These are phyloP conservation scores for Megalops atlanticus DNA, from an alignment of 2,113 vertebrate genomes.

Conservation along the genomic window DNA sequence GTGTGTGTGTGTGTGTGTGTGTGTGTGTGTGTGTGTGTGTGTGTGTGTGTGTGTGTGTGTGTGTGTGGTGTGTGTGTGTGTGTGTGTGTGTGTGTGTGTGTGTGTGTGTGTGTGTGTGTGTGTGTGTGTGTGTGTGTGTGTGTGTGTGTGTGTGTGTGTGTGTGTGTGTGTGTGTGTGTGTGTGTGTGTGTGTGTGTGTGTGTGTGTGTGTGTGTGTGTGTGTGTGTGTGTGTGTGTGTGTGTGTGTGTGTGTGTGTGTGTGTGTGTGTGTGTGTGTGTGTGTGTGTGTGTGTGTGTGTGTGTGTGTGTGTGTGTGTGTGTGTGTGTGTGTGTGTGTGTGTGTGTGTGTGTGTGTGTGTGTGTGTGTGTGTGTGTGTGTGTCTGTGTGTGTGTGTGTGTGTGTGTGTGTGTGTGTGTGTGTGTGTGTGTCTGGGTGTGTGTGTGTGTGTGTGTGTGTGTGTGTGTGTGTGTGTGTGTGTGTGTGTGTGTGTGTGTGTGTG, in stretches of 20 bases:
- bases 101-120: background rate
- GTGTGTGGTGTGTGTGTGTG: background rate
- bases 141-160: conserved; percentile 10
- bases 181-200: conserved; percentile 10
- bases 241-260: conserved; percentile 13
- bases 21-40: background rate
- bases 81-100: background rate
- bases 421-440: conserved; percentile 11
- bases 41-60: background rate
- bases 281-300: conserved; percentile 10
- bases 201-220: conserved; percentile 14
- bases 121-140: conserved; percentile 9
- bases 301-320: conserved; percentile 16
- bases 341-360: conserved; percentile 14
- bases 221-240: conserved; percentile 12
- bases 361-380: conserved; percentile 12
- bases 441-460: conserved; percentile 13
- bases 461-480: conserved; percentile 13
- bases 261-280: conserved; percentile 13
- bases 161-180: conserved; percentile 16
- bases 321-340: conserved; percentile 10
- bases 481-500: conserved; percentile 10
- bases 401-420: conserved; percentile 13
- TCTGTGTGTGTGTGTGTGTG: conserved; percentile 12
- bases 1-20: background rate